Evolutionary conservation across 2,113 vertebrate species (phyloP).

Genomic region (Chiloscyllium plagiosum): DNA sequence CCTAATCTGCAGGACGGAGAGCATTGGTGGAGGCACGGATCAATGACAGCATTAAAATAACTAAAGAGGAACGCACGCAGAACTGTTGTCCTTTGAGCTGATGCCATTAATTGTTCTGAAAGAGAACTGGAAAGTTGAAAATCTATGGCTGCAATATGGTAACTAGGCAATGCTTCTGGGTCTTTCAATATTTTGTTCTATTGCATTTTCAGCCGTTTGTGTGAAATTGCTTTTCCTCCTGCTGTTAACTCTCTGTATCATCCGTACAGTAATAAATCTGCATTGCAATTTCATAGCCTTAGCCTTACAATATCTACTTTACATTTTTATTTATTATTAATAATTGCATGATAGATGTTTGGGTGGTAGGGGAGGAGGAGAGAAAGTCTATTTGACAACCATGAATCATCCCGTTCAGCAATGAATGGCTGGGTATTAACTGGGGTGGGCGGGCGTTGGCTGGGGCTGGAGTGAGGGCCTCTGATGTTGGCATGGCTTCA

Average conservation of each 20-base stretch:
- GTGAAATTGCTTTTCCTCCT: no score
- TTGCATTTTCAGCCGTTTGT: constrained; percentile 11
- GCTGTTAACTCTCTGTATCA: neutral
- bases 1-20: neutral
- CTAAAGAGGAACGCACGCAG: neutral
- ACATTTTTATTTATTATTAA: neutral
- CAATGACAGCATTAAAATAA: neutral
- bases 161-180: neutral
- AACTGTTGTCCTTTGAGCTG: constrained; percentile 16
- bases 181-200: neutral
- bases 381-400: no score
- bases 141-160: neutral
- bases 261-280: neutral
- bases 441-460: no score
- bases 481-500: neutral
- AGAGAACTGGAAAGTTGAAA: neutral
- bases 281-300: neutral
- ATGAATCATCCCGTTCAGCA: neutral
- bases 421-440: neutral
- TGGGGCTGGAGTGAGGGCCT: no score
- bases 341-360: neutral
- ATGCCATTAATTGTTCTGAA: constrained; percentile 24
- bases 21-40: neutral
- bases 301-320: neutral
- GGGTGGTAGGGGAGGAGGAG: no score